Base-by-base conservation (phyloP, 2,797 vertebrate species). In the Sebastiscus tertius region DNA sequence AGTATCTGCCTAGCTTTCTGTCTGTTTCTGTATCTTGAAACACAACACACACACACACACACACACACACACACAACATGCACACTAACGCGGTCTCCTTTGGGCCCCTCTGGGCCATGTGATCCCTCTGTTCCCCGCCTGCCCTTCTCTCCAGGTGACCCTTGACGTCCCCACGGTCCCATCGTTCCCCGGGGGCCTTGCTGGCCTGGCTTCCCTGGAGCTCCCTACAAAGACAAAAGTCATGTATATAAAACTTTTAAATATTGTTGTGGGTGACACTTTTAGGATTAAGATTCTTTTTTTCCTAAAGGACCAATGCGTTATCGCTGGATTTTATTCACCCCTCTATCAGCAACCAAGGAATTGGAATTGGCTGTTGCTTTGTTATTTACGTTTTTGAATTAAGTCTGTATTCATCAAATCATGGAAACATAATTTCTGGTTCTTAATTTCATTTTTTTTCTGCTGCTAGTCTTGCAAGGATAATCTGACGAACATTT, bases 61-160 rank as follows among this genome's bases (percentile, higher is more conserved):
- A 24, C 33, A 33, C 31, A 34, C 27, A 31, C 33, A 34, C 33
- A 1, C 9, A 34, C 12, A 34, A 68, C n/a, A 80, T 68, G 29
- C 29, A 82, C 36, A 84, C 89, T 89, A 46, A 94, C 94, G 31
- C 49, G 79, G 4, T 70, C 75, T 82, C 94, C 94, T 86, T 89
- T 90, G 18, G 67, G 73, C 12, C 93, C 93, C 20, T 85, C 78
- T 46, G 75, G 77, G 8, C 94, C 94, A 13, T 52, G 61, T 55
- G 46, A 42, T 33, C 93, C 94, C 26, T 81, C 77, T 31, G 71
- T 55, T 58, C 94, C 94, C 33, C 59, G 82, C 8, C 66, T 84
- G 56, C 94, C 94, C 71, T 93, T 93, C 39, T 92, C 88, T 46
- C 93, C 94, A 39, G 1, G 52, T 29, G 20, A 66, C 13, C 94